A percentile compares a stretch with the other conserved stretches of the same genome.
phyloP scores from a whole-genome alignment of 2,888 invertebrate genomes.

The Euspilapteryx auroguttella region DNA sequence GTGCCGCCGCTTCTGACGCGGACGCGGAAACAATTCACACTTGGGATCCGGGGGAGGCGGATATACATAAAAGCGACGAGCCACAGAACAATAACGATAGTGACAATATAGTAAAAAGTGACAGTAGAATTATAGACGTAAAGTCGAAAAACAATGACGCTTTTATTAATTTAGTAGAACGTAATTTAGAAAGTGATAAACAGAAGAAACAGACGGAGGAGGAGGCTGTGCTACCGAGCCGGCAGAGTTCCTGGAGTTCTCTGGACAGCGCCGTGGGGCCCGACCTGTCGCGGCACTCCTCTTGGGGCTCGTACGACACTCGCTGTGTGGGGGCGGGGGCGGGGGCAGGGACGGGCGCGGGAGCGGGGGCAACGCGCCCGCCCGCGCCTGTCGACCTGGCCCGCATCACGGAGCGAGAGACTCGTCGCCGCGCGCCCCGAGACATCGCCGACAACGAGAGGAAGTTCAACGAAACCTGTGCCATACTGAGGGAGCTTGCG shows the following conservation, averaged over 20 bases:
- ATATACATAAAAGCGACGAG: too few relatives aligned
- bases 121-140: conserved; percentile 47
- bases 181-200: conserved; percentile 62
- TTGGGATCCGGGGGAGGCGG: conserved; percentile 70
- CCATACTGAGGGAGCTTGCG: conserved; percentile 62
- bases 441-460: conserved; percentile 37
- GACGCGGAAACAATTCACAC: conserved; percentile 60
- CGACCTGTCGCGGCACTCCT: conserved; percentile 76
- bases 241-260: conserved; percentile 79
- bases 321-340: conserved; percentile 28
- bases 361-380: conserved; percentile 11
- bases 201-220: conserved; percentile 15
- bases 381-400: conserved; percentile 27
- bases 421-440: conserved; percentile 14
- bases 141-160: conserved; percentile 62
- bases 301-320: conserved; percentile 80
- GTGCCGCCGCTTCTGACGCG: conserved; percentile 18
- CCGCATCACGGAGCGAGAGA: conserved; percentile 35
- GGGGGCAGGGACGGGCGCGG: conserved; percentile 7
- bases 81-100: conserved; percentile 25
- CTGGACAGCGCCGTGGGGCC: conserved; percentile 77
- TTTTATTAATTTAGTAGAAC: conserved; percentile 71
- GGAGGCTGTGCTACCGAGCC: conserved; percentile 34
- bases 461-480: conserved; percentile 57
- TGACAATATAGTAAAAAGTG: conserved; percentile 53